Conservation (phyloP, 2,888 invertebrate genomes). For the Drosophila subsilvestris region DNA sequence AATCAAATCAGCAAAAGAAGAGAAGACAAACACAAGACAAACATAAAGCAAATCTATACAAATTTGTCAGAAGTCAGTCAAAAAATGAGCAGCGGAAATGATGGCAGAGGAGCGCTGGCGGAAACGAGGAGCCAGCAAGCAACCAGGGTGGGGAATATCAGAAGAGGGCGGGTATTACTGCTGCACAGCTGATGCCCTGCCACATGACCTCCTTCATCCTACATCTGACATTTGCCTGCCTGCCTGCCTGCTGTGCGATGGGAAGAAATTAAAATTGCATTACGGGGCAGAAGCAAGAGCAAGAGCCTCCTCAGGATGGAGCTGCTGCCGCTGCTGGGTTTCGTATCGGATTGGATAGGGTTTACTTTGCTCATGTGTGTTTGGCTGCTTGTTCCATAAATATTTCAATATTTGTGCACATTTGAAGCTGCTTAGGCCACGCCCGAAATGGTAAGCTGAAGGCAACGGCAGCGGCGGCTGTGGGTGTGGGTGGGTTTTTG, state of each 20-base stretch:
- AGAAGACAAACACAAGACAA: conserved; percentile 57
- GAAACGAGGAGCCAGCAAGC: conserved; percentile 65
- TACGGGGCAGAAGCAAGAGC: conserved; percentile 50
- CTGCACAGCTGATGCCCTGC: conserved; percentile 57
- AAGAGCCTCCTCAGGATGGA: conserved; percentile 28
- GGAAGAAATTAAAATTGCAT: conserved; percentile 78
- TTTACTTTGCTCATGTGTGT: conserved; percentile 30
- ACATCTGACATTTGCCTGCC: conserved; percentile 5
- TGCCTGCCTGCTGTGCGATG: conserved; percentile 62
- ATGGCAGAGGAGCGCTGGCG: conserved; percentile 69
- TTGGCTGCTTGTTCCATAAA: conserved; percentile 60
- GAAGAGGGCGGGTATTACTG: conserved; percentile 22
- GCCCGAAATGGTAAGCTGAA: conserved; percentile 38
- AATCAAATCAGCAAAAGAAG: conserved; percentile 72
- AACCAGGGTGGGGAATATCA: conserved; percentile 13
- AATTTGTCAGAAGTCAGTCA: conserved; percentile 62
- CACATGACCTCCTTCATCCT: conserved; percentile 11
- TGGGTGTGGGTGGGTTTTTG: not conserved
- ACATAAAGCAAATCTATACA: conserved; percentile 47
- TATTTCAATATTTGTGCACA: conserved; percentile 77
- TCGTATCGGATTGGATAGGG: not conserved
- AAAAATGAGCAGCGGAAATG: conserved; percentile 75
- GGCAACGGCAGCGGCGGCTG: conserved; percentile 22
- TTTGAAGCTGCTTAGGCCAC: conserved; percentile 72
- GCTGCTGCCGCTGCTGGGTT: conserved; percentile 5